Conservation (phyloP, 2,888 invertebrate genomes). For the Cheilosia impressa region DNA sequence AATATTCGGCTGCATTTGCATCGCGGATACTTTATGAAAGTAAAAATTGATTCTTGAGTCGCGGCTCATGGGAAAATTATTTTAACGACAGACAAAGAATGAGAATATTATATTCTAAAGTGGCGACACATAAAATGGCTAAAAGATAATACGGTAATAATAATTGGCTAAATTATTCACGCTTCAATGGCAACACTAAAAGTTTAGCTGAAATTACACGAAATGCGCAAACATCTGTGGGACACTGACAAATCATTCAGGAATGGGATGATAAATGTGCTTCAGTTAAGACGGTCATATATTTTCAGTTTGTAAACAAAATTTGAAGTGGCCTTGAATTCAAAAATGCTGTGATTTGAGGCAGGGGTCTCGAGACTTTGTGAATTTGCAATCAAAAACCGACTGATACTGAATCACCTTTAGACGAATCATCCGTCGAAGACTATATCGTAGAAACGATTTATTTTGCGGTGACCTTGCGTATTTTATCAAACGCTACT, state of each 20-base stretch:
- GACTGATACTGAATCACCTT: too few species aligned
- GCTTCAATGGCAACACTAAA: neutral
- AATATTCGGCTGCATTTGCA: constrained; percentile 70
- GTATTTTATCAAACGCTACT: too few species aligned
- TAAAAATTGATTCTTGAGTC: constrained; percentile 72
- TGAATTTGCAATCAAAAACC: too few species aligned
- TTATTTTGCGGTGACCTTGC: too few species aligned
- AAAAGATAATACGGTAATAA: constrained; percentile 43
- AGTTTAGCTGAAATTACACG: neutral
- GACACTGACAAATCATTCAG: neutral
- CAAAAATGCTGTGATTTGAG: too few species aligned
- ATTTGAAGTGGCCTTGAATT: too few species aligned
- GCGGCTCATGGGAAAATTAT: constrained; percentile 67
- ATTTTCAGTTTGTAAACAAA: too few species aligned
- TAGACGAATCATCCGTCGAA: too few species aligned
- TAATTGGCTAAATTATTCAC: constrained; percentile 42
- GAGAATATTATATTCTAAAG: constrained; percentile 29
- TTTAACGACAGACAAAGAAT: constrained; percentile 52
- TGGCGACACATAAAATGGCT: constrained; percentile 51
- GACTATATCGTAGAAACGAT: too few species aligned
- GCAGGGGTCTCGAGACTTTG: too few species aligned
- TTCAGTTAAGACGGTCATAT: too few species aligned
- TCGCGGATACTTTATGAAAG: constrained; percentile 71
- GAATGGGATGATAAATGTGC: too few species aligned
- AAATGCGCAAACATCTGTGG: neutral